Evolutionary conservation across 1,140 invertebrate genomes (phyloP).

Genomic region (Anastatus disparis): DNA sequence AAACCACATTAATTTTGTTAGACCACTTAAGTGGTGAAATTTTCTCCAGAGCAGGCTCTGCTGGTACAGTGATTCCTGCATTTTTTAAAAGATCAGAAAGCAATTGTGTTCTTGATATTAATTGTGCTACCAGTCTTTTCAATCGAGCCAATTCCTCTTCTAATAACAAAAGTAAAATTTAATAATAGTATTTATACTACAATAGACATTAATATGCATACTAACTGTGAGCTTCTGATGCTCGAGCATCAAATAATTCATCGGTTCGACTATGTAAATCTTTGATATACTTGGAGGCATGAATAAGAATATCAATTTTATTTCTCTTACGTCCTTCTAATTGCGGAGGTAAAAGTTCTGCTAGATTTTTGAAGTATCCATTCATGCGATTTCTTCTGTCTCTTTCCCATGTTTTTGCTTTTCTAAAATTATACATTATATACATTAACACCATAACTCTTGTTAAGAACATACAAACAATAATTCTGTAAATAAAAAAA

Average conservation of each 20-base stretch:
- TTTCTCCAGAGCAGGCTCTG: constrained; percentile 64
- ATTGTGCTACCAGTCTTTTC: constrained; percentile 60
- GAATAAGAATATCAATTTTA: constrained; percentile 67
- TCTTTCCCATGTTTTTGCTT: constrained; percentile 69
- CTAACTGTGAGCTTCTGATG: constrained; percentile 62
- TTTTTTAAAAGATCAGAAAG: constrained; percentile 60
- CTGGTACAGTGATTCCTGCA: constrained; percentile 64
- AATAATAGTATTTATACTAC: background rate
- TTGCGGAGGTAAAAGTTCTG: constrained; percentile 64
- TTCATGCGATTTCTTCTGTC: constrained; percentile 68
- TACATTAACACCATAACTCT: constrained; percentile 3
- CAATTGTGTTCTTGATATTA: constrained; percentile 61
- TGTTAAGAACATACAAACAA: background rate
- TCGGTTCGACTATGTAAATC: constrained; percentile 64
- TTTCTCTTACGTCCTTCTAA: constrained; percentile 65
- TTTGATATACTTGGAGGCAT: constrained; percentile 66
- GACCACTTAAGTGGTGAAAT: constrained; percentile 66
- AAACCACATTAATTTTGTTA: constrained; percentile 63
- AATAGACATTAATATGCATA: background rate
- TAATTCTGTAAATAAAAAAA: constrained; percentile 17
- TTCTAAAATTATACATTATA: constrained; percentile 48
- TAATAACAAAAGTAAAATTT: constrained; percentile 39
- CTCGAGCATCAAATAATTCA: constrained; percentile 58
- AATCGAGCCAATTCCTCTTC: constrained; percentile 63
- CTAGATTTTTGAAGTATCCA: constrained; percentile 64